phyloP scores from a whole-genome alignment of 2,113 vertebrate genomes.

The Penelope pileata region DNA sequence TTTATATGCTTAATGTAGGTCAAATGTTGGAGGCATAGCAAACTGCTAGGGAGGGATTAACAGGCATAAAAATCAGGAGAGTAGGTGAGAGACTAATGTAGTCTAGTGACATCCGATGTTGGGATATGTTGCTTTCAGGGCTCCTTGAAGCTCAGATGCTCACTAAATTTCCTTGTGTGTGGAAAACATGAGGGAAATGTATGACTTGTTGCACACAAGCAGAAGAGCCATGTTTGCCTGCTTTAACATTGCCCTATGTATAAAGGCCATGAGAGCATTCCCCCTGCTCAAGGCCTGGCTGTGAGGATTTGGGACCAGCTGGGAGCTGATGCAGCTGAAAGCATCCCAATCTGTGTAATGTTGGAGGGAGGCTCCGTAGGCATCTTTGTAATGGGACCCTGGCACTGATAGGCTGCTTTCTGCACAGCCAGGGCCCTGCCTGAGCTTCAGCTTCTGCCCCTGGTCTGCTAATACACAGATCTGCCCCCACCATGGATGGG shows the following conservation, averaged over 20 bases:
- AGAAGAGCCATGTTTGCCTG: not conserved
- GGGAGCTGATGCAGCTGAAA: not conserved
- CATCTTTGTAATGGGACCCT: not conserved
- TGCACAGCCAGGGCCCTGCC: not conserved
- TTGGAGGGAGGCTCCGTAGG: not conserved
- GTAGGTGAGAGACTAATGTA: not conserved
- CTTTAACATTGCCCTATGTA: not conserved
- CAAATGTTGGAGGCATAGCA: not conserved
- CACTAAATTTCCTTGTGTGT: not conserved
- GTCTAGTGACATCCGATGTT: not conserved
- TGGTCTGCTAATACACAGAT: not conserved
- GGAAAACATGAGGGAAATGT: not conserved
- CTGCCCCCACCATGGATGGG: not conserved
- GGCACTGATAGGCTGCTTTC: not conserved
- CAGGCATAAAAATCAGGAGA: not conserved
- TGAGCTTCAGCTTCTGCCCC: not conserved
- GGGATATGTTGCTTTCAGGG: not conserved
- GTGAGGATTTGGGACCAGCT: too few relatives aligned
- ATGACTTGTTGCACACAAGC: accelerated
- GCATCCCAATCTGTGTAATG: accelerated
- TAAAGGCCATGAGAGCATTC: not conserved
- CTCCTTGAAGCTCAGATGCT: not conserved
- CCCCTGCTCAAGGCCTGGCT: not conserved
- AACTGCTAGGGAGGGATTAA: not conserved
- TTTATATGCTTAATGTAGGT: not conserved